A percentile compares a stretch with the other conserved stretches of the same genome.
These are phyloP conservation scores for Fulmarus glacialis DNA, from an alignment of 2,113 vertebrate species.

Conservation along the genomic window DNA sequence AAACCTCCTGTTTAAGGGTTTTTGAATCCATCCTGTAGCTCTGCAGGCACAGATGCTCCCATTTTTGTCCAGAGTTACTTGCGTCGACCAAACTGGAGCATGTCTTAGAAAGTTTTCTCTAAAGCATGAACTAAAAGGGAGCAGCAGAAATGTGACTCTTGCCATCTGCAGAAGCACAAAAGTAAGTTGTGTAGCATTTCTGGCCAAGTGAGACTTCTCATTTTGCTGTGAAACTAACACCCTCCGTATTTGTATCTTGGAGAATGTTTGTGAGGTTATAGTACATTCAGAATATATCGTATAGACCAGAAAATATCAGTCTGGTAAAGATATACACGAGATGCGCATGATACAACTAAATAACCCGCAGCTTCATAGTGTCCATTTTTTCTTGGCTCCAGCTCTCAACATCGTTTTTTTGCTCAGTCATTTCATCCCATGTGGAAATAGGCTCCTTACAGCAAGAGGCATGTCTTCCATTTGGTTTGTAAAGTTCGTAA, in stretches of 20 bases:
- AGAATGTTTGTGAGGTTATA: not conserved
- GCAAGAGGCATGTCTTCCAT: not conserved
- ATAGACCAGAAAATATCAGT: not conserved
- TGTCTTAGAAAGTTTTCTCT: not conserved
- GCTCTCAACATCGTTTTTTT: not conserved
- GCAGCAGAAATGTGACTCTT: not conserved
- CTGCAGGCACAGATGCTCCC: not conserved
- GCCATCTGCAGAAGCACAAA: not conserved
- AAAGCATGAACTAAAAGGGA: not conserved
- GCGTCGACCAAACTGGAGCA: fast-evolving
- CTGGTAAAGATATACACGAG: not conserved
- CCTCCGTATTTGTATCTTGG: not conserved
- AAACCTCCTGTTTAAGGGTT: not conserved
- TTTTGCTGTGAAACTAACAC: not conserved
- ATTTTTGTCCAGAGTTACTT: not conserved
- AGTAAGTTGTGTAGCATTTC: not conserved
- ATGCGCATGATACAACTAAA: not conserved
- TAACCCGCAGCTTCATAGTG: not conserved
- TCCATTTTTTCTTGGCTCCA: not conserved
- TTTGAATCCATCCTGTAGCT: not conserved
- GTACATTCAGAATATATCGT: not conserved
- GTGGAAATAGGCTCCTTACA: not conserved
- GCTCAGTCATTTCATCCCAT: not conserved
- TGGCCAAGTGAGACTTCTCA: not conserved
- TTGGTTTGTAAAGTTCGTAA: not conserved